Evolutionary conservation across 2,888 invertebrate species (phyloP).

Genomic region (Cybosia mesomella): DNA sequence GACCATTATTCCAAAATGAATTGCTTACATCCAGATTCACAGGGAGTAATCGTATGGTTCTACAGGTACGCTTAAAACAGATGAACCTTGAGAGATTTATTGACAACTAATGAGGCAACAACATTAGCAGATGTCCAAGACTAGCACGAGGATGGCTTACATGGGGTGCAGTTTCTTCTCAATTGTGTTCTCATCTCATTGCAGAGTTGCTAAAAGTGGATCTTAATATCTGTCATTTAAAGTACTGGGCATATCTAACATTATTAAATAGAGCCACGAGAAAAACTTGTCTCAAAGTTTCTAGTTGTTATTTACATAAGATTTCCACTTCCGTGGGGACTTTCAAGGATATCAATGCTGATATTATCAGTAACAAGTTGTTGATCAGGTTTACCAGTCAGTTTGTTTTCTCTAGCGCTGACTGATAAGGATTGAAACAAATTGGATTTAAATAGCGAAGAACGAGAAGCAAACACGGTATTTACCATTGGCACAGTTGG

Average conservation of each 20-base stretch:
- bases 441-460: not conserved
- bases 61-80: too few species aligned
- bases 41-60: not conserved
- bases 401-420: not conserved
- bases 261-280: not conserved
- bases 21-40: too few species aligned
- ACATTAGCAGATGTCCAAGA: too few species aligned
- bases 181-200: too few species aligned
- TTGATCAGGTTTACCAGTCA: not conserved
- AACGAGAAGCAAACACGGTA: not conserved
- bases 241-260: too few species aligned
- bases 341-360: constrained; percentile 11
- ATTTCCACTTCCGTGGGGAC: not conserved
- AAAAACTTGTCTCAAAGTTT: not conserved
- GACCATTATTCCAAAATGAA: too few species aligned
- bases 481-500: not conserved
- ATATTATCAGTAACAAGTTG: not conserved
- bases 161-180: too few species aligned
- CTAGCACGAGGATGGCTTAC: too few species aligned
- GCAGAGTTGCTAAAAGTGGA: too few species aligned
- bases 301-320: not conserved
- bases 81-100: too few species aligned
- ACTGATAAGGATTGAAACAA: not conserved
- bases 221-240: too few species aligned
- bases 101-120: too few species aligned